A percentile compares a stretch with the other conserved stretches of the same genome.
Evolutionary conservation across 2,113 vertebrate species (phyloP).

Genomic region (Turnix velox): DNA sequence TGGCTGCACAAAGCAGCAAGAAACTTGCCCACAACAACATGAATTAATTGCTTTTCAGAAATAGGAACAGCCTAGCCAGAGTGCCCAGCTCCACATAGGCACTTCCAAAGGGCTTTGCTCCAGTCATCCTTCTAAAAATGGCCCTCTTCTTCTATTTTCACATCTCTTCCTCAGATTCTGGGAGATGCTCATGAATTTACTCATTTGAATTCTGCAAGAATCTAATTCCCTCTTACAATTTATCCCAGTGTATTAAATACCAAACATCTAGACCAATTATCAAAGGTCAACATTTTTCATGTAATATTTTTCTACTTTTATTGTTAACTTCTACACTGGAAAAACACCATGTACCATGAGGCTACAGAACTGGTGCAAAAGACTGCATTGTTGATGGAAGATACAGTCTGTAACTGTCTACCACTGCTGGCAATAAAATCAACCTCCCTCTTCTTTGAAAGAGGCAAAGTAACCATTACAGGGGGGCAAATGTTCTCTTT

Average conservation of each 20-base stretch:
- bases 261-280: neutral
- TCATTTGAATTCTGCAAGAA: neutral
- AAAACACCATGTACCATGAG: rapidly evolving
- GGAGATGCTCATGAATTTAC: neutral
- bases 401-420: rapidly evolving
- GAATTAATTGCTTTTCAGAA: neutral
- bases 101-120: neutral
- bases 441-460: neutral
- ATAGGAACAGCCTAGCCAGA: neutral
- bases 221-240: neutral
- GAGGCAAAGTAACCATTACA: neutral
- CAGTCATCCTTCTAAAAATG: neutral
- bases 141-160: neutral
- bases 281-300: neutral
- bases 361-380: neutral
- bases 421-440: neutral
- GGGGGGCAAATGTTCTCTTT: neutral
- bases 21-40: neutral
- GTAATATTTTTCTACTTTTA: neutral
- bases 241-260: neutral
- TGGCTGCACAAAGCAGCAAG: neutral
- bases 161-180: neutral
- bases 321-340: neutral
- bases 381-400: neutral
- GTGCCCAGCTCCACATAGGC: neutral